These are phyloP conservation scores for Pterocles orientalis DNA, from an alignment of 2,113 vertebrate genomes.

Conservation along the genomic window DNA sequence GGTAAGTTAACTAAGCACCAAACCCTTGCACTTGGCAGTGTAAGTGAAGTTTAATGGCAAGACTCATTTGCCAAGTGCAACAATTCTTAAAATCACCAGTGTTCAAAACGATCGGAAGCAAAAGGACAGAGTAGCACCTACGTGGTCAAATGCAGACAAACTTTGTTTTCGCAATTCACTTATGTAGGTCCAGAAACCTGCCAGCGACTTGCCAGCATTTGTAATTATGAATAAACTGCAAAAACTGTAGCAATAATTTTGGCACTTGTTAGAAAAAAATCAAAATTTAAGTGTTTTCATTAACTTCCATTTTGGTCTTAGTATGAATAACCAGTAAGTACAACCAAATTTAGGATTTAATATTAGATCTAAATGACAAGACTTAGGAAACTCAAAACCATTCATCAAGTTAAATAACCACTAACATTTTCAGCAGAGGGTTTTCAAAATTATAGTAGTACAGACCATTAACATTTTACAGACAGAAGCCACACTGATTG, in stretches of 20 bases:
- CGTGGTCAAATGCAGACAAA: conserved; percentile 60
- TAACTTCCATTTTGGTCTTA: conserved; percentile 59
- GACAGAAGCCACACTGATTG: conserved; percentile 90
- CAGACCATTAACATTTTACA: conserved; percentile 87
- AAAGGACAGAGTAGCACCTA: conserved; percentile 78
- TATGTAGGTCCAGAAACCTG: conserved; percentile 52
- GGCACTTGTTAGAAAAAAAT: conserved; percentile 71
- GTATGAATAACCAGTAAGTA: conserved; percentile 57
- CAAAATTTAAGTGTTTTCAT: conserved; percentile 40
- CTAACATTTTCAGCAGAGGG: conserved; percentile 85
- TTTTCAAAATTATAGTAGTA: conserved; percentile 84
- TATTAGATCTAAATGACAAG: conserved; percentile 56
- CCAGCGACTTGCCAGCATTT: conserved; percentile 59
- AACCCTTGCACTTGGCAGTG: conserved; percentile 72
- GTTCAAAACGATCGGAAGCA: conserved; percentile 76
- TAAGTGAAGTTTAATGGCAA: conserved; percentile 70
- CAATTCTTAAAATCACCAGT: conserved; percentile 73
- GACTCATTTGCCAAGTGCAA: conserved; percentile 75
- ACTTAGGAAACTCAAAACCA: conserved; percentile 85
- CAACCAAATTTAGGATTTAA: conserved; percentile 54
- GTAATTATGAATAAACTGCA: conserved; percentile 51
- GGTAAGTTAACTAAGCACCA: conserved; percentile 74
- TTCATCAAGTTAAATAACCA: conserved; percentile 88
- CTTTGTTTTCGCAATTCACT: conserved; percentile 36
- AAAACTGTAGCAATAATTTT: conserved; percentile 55